Percentiles rank a stretch among this genome's conserved stretches.
Conservation (phyloP, 2,113 vertebrate species). For the Trogon melanurus region DNA sequence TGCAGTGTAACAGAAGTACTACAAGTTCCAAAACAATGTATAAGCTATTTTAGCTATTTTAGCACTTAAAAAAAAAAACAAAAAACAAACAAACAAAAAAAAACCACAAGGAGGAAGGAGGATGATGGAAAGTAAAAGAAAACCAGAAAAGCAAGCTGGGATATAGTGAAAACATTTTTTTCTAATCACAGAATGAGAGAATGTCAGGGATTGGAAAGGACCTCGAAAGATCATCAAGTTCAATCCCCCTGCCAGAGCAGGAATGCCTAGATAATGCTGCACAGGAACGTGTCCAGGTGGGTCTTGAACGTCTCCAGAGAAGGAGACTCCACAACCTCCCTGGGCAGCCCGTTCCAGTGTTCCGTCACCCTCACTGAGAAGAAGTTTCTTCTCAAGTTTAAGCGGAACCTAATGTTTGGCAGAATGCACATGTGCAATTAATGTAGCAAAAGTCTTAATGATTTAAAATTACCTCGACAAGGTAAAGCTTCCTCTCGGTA, state of each 20-base stretch:
- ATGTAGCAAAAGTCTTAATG: not conserved
- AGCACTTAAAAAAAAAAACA: not conserved
- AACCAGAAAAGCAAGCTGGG: not conserved
- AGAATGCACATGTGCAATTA: not conserved
- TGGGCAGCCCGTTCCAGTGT: too few species aligned
- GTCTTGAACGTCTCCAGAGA: too few species aligned
- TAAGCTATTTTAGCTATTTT: slow-evolving; percentile 48
- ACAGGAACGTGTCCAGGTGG: too few species aligned
- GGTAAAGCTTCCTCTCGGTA: not conserved
- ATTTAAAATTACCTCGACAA: not conserved
- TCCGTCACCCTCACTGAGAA: too few species aligned
- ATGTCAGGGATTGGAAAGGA: too few species aligned
- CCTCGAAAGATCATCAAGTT: too few species aligned
- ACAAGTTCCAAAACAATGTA: slow-evolving; percentile 59
- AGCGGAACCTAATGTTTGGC: not conserved
- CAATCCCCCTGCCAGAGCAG: too few species aligned
- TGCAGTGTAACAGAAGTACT: slow-evolving; percentile 42
- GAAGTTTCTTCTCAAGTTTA: too few species aligned
- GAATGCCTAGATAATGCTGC: too few species aligned
- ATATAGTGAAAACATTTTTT: not conserved
- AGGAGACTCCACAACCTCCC: too few species aligned
- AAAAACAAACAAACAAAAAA: not conserved
- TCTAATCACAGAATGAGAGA: too few species aligned
- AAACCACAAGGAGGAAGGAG: rapidly evolving
- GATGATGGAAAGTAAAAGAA: not conserved